These are phyloP conservation scores for Probosciger aterrimus DNA, from an alignment of 2,113 vertebrate genomes.

Conservation along the genomic window DNA sequence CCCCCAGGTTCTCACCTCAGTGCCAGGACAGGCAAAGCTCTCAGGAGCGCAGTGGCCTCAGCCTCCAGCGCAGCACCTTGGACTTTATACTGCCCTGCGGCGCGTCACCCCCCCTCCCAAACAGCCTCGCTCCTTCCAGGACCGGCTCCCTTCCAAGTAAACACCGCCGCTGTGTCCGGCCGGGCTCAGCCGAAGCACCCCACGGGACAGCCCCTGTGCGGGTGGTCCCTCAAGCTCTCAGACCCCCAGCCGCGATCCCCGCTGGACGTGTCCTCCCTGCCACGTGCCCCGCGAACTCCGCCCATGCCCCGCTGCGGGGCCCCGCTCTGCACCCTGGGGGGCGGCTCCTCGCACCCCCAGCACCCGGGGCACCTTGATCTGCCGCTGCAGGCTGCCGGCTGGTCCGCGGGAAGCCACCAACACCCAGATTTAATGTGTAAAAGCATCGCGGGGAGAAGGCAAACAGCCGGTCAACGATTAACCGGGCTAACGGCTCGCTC, in stretches of 20 bases:
- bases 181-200: too few species aligned
- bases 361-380: neutral
- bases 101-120: neutral
- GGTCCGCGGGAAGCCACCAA: neutral
- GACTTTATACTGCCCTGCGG: conserved; percentile 36
- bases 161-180: conserved; percentile 7
- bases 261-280: neutral
- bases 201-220: too few species aligned
- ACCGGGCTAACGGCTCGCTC: neutral
- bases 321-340: accelerated
- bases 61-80: neutral
- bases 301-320: accelerated
- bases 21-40: neutral
- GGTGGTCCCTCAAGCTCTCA: neutral
- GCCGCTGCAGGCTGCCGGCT: neutral
- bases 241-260: accelerated
- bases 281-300: neutral
- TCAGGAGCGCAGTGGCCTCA: neutral
- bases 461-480: conserved; percentile 56
- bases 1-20: neutral
- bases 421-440: neutral
- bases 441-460: neutral
- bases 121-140: neutral
- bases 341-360: neutral
- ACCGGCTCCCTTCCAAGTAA: neutral